phyloP scores from a whole-genome alignment of 2,888 invertebrate species.

The Exocentrus adspersus region DNA sequence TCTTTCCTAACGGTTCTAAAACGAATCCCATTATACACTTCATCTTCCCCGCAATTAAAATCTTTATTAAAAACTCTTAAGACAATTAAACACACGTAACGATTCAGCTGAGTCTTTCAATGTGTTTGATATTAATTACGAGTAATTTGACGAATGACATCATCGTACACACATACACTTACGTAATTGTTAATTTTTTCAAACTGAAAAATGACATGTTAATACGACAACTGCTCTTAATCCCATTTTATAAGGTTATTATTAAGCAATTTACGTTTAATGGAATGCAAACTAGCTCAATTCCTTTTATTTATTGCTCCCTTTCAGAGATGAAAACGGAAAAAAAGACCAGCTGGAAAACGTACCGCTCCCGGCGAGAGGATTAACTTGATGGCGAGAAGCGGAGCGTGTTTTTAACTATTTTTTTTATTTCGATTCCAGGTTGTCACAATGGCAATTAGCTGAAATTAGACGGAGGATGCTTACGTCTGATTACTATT shows the following conservation, averaged over 20 bases:
- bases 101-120: no score
- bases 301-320: slow-evolving; percentile 24
- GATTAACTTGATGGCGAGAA: not conserved
- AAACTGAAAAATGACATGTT: slow-evolving; percentile 32
- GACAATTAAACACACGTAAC: no score
- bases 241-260: slow-evolving; percentile 40
- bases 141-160: no score
- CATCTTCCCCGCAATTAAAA: no score
- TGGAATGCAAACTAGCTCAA: slow-evolving; percentile 39
- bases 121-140: no score
- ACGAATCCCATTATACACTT: no score
- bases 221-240: slow-evolving; percentile 38
- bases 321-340: slow-evolving; percentile 13
- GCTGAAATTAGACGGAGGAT: not conserved
- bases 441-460: not conserved
- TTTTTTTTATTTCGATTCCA: not conserved
- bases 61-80: no score
- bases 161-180: slow-evolving; percentile 4
- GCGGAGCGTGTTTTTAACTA: not conserved
- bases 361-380: not conserved
- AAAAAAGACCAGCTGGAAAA: not conserved
- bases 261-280: slow-evolving; percentile 43
- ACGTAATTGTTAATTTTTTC: slow-evolving; percentile 15
- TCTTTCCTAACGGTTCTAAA: no score
- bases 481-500: not conserved